Evolutionary conservation across 2,888 invertebrate species (phyloP), one percentile per base, ranked within the genome.

Genomic region (Perizoma affinitatum): DNA sequence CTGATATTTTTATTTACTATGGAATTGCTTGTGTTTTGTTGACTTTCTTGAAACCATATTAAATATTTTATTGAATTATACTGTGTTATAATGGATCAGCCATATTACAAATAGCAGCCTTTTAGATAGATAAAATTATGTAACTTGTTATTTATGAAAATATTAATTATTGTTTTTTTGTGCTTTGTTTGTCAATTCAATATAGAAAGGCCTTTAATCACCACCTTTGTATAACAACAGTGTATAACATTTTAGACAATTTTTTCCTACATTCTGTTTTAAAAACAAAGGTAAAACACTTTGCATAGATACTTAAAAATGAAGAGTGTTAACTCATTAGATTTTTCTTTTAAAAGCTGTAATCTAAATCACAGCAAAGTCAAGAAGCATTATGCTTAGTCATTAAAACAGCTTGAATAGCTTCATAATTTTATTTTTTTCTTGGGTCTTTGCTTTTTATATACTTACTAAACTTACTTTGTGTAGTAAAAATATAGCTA

Each of bases 1-100:
- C 84, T 85, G 84, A 88, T 88, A 84, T 90, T 90, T 87, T 89
- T 87, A 90, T 91, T 91, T 88, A 88, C 88, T 88, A 84, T 87
- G 83, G 76, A 84, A 83, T 86, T 86, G 86, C 88, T 90, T 90
- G 90, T 84, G 87, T 88, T 90, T 88, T 79, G 82, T 90, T 90
- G 84, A 83, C 86, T 86, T 88, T 83, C 79, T 86, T 86, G 70
- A 79, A 82, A 82, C 76, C 71, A 78, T 75, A 79, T 78, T 73
- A 78, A 22, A 22, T 75, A 72, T 74, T 78, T 71, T 75, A 62
- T 67, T 71, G 70, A 75, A 80, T 70, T 78, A 73, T 76, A 79
- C 75, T 76, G 69, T 79, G 78, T 76, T 67, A 78, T 79, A 4
- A 38, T 38, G 71, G 71, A 80, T 80, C 73, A 79, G 74, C 78